Evolutionary conservation across 2,797 vertebrate genomes (phyloP).

Genomic region (Coregonus suidteri): DNA sequence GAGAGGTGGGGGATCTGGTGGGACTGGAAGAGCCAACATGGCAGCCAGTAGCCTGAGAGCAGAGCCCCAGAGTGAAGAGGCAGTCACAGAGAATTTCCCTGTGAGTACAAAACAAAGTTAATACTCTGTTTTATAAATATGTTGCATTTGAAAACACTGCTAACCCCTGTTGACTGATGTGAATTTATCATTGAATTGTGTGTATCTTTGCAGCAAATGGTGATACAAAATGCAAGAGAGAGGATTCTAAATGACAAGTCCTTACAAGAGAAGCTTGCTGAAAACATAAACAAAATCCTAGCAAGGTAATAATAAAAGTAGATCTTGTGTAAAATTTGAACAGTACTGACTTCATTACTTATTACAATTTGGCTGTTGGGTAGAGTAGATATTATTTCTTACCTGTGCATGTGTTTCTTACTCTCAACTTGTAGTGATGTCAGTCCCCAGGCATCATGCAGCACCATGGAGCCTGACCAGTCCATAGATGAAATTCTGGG

Average conservation of each 20-base stretch:
- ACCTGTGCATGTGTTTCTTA: slow-evolving; percentile 9
- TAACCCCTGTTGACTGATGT: neutral
- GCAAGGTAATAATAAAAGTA: slow-evolving; percentile 78
- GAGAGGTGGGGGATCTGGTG: slow-evolving; percentile 71
- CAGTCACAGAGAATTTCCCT: slow-evolving; percentile 84
- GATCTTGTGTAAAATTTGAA: neutral
- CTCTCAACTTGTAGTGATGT: slow-evolving; percentile 77
- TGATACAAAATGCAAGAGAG: slow-evolving; percentile 97
- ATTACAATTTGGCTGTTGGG: neutral
- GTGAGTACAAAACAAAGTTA: slow-evolving; percentile 62
- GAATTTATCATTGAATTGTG: neutral
- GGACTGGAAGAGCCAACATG: slow-evolving; percentile 64
- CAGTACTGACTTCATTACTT: neutral
- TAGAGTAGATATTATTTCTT: neutral
- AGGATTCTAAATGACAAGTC: slow-evolving; percentile 94
- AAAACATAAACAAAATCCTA: slow-evolving; percentile 99
- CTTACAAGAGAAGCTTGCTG: slow-evolving; percentile 96
- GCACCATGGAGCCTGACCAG: slow-evolving; percentile 83
- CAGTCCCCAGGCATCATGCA: slow-evolving; percentile 76
- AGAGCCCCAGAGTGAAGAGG: slow-evolving; percentile 84
- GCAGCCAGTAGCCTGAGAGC: slow-evolving; percentile 58
- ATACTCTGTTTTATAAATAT: neutral
- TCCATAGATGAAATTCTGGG: slow-evolving; percentile 98
- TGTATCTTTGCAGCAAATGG: slow-evolving; percentile 87
- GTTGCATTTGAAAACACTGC: neutral